These are phyloP conservation scores for Anolis carolinensis DNA, from an alignment of 2,113 vertebrate genomes.

Conservation along the genomic window DNA sequence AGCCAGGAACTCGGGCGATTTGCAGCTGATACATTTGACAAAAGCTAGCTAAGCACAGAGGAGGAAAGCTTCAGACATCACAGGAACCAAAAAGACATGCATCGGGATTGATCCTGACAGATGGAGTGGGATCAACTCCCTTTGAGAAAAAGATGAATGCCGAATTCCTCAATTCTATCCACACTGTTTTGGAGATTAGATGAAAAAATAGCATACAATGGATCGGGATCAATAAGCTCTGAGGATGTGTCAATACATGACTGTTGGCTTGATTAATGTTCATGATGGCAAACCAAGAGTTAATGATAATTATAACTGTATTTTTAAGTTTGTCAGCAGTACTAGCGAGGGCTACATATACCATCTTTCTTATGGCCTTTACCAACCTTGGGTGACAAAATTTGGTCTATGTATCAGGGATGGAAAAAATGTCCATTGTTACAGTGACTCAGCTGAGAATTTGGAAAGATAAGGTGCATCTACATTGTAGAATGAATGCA, in stretches of 20 bases:
- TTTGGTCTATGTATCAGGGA: too few species aligned
- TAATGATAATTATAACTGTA: background rate
- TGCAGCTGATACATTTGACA: constrained; percentile 25
- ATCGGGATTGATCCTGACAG: background rate
- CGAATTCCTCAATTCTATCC: background rate
- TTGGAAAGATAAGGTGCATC: too few species aligned
- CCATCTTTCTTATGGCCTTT: too few species aligned
- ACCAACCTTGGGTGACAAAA: too few species aligned
- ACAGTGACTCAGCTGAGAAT: too few species aligned
- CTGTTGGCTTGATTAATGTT: background rate
- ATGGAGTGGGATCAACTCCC: background rate
- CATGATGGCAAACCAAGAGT: background rate
- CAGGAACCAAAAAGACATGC: constrained; percentile 4
- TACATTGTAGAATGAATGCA: too few species aligned
- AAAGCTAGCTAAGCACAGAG: constrained; percentile 29
- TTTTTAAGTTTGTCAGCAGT: too few species aligned
- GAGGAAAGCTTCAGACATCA: background rate
- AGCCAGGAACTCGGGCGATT: constrained; percentile 33
- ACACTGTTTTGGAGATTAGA: fast-evolving
- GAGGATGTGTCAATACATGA: background rate
- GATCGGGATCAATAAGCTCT: background rate
- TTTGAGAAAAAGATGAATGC: background rate
- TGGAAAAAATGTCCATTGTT: too few species aligned
- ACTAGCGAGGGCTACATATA: too few species aligned
- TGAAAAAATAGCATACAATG: background rate